phyloP scores from a whole-genome alignment of 1,140 invertebrate species.

The Cepaea nemoralis region DNA sequence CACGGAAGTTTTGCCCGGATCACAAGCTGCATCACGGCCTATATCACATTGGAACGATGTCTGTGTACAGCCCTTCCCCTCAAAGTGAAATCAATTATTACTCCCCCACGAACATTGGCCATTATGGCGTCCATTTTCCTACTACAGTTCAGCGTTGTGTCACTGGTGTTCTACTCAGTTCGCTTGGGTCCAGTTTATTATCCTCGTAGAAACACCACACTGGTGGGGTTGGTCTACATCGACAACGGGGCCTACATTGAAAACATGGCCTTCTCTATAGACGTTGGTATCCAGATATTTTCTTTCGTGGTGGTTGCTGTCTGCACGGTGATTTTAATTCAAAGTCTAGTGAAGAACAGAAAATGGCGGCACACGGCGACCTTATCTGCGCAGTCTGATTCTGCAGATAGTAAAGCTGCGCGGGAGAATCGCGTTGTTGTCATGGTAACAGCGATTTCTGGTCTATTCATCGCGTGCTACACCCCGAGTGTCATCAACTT shows the following conservation, averaged over 20 bases:
- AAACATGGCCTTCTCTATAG: not conserved
- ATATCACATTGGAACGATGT: constrained; percentile 11
- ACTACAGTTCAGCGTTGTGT: not conserved
- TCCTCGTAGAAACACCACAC: not conserved
- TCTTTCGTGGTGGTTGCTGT: not conserved
- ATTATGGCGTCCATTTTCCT: not conserved
- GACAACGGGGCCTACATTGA: not conserved
- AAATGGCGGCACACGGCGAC: not conserved
- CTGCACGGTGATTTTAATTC: not conserved
- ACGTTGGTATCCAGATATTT: not conserved
- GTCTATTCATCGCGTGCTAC: constrained; percentile 1
- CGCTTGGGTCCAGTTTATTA: not conserved
- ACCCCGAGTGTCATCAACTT: not conserved
- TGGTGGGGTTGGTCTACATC: not conserved
- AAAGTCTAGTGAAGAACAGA: not conserved
- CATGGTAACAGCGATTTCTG: not conserved
- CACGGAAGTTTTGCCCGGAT: not conserved
- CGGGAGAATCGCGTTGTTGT: not conserved
- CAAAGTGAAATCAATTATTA: constrained; percentile 2
- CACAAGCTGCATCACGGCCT: constrained; percentile 16
- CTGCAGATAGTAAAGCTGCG: no score
- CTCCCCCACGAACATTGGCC: not conserved
- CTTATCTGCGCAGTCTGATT: not conserved
- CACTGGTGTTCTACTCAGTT: not conserved
- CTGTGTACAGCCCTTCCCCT: not conserved